Base-by-base conservation (phyloP, 2,797 vertebrate genomes). In the Petrocephalus schoutedeni region DNA sequence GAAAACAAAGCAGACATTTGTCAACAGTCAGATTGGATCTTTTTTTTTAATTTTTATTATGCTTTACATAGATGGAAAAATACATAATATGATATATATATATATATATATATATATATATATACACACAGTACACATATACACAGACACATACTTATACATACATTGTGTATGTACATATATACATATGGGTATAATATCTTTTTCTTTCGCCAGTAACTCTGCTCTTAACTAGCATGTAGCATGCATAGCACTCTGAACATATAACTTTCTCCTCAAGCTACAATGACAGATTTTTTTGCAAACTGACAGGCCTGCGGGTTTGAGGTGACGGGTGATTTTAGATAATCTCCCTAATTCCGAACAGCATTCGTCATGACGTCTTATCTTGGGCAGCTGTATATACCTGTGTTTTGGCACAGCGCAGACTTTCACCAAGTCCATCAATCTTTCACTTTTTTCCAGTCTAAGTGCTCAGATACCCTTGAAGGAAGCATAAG, bases 401-500 rank as follows among this genome's bases (percentile, higher is more conserved):
- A 89, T 87, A 59, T 21, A 28, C 21, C 23, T 21, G 61, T 12
- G 85, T 82, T 88, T 91, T 90, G 90, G 89, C 91, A 90, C 3
- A 80, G 90, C 90, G 88, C 91, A 90, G 57, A 90, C 87, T 91
- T 91, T 93, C 88, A 59, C 87, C 74, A 32, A 87, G 88, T 45
- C 90, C 91, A 94, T 95, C 93, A 90, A 94, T 95, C 93, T 95
- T 86, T 87, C 58, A 36, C 41, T 57, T 58, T 82, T 90, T 51
- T 23, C 57, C 87, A 89, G 84, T 77, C 74, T 89, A 92, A 92
- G 91, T 93, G 86, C 89, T 90, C 32, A 89, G 41, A 85, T 86
- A 92, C 92, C 93, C 94, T 94, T 95, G 94, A 95, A 91, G 88
- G 56, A 88, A 91, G 88, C 91, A 92, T 89, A 91, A 93, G 91